Conservation (phyloP, 2,113 vertebrate genomes). For the Semnornis frantzii region DNA sequence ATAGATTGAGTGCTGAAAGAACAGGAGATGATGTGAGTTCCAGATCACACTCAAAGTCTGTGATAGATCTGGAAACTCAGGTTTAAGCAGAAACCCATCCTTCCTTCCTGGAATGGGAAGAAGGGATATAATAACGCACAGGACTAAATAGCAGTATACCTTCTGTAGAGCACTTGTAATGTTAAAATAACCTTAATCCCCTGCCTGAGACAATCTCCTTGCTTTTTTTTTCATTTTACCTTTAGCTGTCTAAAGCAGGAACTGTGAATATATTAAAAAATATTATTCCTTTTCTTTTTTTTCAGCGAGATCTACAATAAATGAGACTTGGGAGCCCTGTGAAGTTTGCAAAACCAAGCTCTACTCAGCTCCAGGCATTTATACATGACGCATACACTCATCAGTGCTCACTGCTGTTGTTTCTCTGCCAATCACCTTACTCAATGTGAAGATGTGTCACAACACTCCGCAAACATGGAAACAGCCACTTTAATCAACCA, state of each 20-base stretch:
- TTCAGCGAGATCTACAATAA: conserved; percentile 31
- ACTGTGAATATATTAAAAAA: neutral
- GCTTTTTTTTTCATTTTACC: conserved; percentile 18
- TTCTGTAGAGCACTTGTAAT: neutral
- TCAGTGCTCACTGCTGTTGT: conserved; percentile 38
- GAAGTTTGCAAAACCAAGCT: conserved; percentile 1
- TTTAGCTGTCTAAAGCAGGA: neutral
- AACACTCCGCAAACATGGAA: conserved; percentile 49
- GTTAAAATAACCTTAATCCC: conserved; percentile 14
- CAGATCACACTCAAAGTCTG: neutral
- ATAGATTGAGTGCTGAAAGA: neutral
- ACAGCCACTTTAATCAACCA: conserved; percentile 46
- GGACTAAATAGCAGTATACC: neutral
- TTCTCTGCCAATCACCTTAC: conserved; percentile 60
- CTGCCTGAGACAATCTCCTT: neutral
- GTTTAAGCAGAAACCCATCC: neutral
- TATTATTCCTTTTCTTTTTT: neutral
- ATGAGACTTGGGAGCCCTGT: conserved; percentile 16
- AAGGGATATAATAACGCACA: neutral
- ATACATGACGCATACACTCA: conserved; percentile 23
- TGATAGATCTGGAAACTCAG: neutral
- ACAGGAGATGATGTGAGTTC: neutral
- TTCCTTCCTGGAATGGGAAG: neutral
- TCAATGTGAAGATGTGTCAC: conserved; percentile 62
- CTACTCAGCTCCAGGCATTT: conserved; percentile 30